A percentile compares a stretch with the other conserved stretches of the same genome.
phyloP scores from a whole-genome alignment of 2,888 invertebrate species.

The Ectropis crepuscularia region DNA sequence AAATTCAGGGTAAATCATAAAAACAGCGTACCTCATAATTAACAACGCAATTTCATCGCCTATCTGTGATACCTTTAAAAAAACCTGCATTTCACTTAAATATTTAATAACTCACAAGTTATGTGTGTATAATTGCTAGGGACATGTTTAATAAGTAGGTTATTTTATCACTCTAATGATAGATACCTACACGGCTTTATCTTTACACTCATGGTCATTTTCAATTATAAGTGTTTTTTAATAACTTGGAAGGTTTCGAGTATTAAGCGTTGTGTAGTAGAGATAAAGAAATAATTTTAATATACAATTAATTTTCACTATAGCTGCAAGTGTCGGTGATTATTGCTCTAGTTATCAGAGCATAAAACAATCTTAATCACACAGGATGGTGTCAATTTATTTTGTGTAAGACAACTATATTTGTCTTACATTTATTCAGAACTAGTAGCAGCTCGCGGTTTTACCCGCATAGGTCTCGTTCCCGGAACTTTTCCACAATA shows the following conservation, averaged over 20 bases:
- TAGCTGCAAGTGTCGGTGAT: not conserved
- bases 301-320: slow-evolving; percentile 2
- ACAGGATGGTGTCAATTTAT: not conserved
- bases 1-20: too few relatives aligned
- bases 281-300: slow-evolving; percentile 3
- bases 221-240: slow-evolving; percentile 1
- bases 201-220: slow-evolving; percentile 9
- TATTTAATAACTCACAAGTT: slow-evolving; percentile 11
- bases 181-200: not conserved
- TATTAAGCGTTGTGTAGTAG: not conserved
- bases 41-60: slow-evolving; percentile 3
- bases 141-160: slow-evolving; percentile 3
- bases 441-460: not conserved
- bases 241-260: slow-evolving; percentile 2
- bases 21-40: not conserved
- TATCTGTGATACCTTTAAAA: slow-evolving; percentile 7
- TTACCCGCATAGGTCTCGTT: too few relatives aligned
- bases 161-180: slow-evolving; percentile 17
- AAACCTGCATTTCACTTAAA: slow-evolving; percentile 6
- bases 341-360: not conserved
- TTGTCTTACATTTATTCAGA: not conserved
- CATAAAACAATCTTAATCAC: slow-evolving; percentile 1
- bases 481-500: too few relatives aligned
- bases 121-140: slow-evolving; percentile 17
- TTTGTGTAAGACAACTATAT: slow-evolving; percentile 6